Base-by-base conservation (phyloP, 2,888 invertebrate species). In the Nomada goodeniana region DNA sequence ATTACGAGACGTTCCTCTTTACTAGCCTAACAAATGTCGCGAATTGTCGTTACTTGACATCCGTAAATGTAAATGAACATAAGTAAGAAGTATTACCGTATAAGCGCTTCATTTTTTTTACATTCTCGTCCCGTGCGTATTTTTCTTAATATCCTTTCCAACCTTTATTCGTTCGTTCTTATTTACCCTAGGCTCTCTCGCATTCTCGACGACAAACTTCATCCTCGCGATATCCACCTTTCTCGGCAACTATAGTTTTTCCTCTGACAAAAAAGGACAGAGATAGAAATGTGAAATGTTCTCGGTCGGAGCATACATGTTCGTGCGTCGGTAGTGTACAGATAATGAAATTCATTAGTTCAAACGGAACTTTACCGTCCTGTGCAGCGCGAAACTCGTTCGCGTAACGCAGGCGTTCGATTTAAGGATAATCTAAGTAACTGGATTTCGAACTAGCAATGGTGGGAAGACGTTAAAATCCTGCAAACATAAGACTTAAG, bases 1-100 rank as follows among this genome's bases (percentile, higher is more conserved):
- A 75, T 83, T 79, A 75, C 69, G 55, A 80, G 79, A 80, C 83
- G 88, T 89, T 89, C 84, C 87, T 87, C 75, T 76, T 76, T 73
- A 68, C 76, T 85, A 85, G 89, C 85, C 89, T 87, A 86, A 87
- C 80, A 84, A 60, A 78, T 60, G 53, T 71, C 69, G 79, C 69
- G 76, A 68, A 76, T 26, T 55, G 76, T 61, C 60, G 29, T 84
- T 72, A 74, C n/a, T 78, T 68, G 52, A 65, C n/a, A 78, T 72
- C 64, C 70, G 55, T 59, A 18, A 52, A 65, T 72, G 60, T 60
- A 68, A 72, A 75, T 71, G 53, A 71, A 80, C 59, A 61, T 77
- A 76, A 71, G 70, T 57, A 67, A 78, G 7, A 79, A 83, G 84
- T 86, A 87, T 87, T 85, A 76, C 76, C 72, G 47, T 75, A 59